A percentile compares a stretch with the other conserved stretches of the same genome.
phyloP scores from a whole-genome alignment of 2,113 vertebrate species.

The Chlamydotis undulata region DNA sequence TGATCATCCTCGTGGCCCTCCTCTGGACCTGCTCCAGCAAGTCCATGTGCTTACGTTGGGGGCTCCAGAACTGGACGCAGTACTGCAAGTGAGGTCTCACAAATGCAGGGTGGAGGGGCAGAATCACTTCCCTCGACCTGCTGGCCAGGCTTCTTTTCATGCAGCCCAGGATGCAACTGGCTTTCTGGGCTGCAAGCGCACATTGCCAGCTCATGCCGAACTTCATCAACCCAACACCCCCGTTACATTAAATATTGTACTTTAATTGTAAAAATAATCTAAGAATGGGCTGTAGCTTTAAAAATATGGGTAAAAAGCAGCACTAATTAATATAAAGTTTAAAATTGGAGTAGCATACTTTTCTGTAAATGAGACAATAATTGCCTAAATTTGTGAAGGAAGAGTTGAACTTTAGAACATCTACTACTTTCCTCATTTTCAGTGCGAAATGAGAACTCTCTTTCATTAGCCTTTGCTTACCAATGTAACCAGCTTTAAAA shows the following conservation, averaged over 20 bases:
- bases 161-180: too few species aligned
- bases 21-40: too few species aligned
- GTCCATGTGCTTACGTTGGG: too few species aligned
- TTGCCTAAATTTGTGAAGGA: neutral
- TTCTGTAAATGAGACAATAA: neutral
- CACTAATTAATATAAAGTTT: neutral
- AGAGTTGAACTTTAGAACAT: neutral
- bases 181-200: too few species aligned
- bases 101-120: too few species aligned
- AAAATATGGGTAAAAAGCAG: neutral
- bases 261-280: neutral
- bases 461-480: neutral
- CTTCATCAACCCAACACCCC: too few species aligned
- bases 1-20: too few species aligned
- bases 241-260: neutral
- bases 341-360: neutral
- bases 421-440: neutral
- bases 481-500: neutral
- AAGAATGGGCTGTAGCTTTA: neutral
- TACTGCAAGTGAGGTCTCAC: too few species aligned
- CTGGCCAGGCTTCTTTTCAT: too few species aligned
- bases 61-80: too few species aligned
- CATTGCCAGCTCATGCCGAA: too few species aligned
- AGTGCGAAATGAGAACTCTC: neutral
- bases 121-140: too few species aligned